These are phyloP conservation scores for Apodemia mormo DNA, from an alignment of 2,888 invertebrate species.

Conservation along the genomic window DNA sequence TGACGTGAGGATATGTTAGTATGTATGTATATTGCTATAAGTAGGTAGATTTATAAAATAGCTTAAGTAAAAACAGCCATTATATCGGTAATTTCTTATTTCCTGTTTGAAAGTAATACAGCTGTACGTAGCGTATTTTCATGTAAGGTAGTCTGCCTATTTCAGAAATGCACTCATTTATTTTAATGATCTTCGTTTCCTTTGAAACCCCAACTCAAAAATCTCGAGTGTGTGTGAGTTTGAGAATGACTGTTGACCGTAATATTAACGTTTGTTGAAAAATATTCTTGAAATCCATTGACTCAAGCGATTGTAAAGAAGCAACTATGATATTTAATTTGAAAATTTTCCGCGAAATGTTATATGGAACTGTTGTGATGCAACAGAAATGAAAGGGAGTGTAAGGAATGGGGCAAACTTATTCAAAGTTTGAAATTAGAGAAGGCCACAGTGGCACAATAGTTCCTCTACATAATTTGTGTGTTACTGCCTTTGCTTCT, in stretches of 20 bases:
- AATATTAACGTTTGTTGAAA: constrained; percentile 14
- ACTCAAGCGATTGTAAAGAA: background rate
- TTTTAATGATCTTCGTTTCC: constrained; percentile 7
- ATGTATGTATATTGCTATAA: too few relatives aligned
- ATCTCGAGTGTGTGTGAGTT: constrained; percentile 7
- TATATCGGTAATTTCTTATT: background rate
- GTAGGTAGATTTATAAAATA: too few relatives aligned
- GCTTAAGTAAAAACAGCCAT: background rate
- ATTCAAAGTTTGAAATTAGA: too few relatives aligned
- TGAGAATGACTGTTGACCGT: constrained; percentile 5
- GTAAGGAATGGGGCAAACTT: too few relatives aligned
- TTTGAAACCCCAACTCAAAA: constrained; percentile 8
- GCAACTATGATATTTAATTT: too few relatives aligned
- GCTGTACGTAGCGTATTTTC: background rate
- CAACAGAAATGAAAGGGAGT: too few relatives aligned
- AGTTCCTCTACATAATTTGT: too few relatives aligned
- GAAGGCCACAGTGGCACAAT: too few relatives aligned
- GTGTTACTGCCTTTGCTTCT: too few relatives aligned
- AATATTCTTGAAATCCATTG: background rate
- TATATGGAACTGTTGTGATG: too few relatives aligned
- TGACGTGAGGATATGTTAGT: too few relatives aligned
- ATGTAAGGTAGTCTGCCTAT: constrained; percentile 3
- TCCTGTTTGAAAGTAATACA: background rate
- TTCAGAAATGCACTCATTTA: constrained; percentile 13
- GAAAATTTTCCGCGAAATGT: too few relatives aligned